A percentile compares a stretch with the other conserved stretches of the same genome.
Evolutionary conservation across 2,113 vertebrate species (phyloP).

Genomic region (Brachionichthys hirsutus): DNA sequence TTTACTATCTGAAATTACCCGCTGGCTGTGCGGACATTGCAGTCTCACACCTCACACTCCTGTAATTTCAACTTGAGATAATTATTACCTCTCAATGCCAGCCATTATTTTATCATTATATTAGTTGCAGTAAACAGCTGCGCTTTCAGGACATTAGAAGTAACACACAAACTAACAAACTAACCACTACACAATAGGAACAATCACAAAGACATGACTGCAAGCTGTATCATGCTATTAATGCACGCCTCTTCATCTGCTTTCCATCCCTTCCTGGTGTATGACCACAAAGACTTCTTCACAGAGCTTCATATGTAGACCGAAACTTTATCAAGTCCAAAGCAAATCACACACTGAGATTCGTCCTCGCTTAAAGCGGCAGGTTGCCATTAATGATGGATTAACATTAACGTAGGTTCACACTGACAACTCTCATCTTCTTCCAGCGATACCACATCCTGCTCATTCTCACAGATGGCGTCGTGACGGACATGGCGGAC

Average conservation of each 20-base stretch:
- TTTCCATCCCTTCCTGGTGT: too few relatives aligned
- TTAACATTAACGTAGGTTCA: constrained; percentile 21
- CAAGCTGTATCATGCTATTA: neutral
- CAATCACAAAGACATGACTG: constrained; percentile 1
- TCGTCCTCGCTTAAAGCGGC: constrained; percentile 22
- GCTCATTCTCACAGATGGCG: constrained; percentile 92
- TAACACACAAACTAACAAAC: neutral
- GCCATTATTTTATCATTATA: constrained; percentile 36
- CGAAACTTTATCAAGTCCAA: constrained; percentile 29
- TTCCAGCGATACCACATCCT: constrained; percentile 91
- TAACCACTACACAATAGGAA: neutral
- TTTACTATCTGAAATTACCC: constrained; percentile 11
- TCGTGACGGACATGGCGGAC: constrained; percentile 94
- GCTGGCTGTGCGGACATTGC: neutral
- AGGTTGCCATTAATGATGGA: constrained; percentile 5
- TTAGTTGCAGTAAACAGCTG: constrained; percentile 27
- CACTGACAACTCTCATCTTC: constrained; percentile 32
- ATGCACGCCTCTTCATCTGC: too few relatives aligned
- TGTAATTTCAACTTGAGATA: constrained; percentile 44
- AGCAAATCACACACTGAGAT: constrained; percentile 14
- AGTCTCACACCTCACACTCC: constrained; percentile 10
- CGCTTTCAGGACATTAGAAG: constrained; percentile 10
- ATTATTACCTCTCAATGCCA: constrained; percentile 45
- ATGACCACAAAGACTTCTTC: too few relatives aligned
- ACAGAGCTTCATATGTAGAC: too few relatives aligned